Conservation (phyloP, 2,113 vertebrate genomes). For the Sus scrofa region DNA sequence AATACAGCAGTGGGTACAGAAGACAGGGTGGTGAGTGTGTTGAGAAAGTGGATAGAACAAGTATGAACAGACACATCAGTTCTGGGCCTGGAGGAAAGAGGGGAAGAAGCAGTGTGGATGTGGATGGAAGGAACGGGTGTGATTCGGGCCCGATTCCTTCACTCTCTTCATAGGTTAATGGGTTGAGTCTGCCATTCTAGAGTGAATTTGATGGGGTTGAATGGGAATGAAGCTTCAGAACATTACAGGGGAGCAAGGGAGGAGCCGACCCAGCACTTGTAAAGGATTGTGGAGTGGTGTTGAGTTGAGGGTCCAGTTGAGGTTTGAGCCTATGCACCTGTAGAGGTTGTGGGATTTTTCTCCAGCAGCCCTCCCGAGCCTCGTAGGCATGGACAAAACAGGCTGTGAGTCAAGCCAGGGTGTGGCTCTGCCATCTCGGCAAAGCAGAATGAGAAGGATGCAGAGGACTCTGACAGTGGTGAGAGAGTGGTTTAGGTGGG, state of each 20-base stretch:
- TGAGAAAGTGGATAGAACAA: not conserved
- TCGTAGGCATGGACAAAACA: not conserved
- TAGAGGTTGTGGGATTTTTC: slow-evolving; percentile 11
- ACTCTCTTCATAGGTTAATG: not conserved
- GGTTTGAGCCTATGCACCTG: not conserved
- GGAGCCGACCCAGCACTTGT: not conserved
- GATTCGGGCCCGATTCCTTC: not conserved
- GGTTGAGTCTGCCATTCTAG: not conserved
- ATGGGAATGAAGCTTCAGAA: not conserved
- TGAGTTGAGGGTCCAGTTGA: not conserved
- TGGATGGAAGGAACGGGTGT: not conserved
- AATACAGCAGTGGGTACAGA: not conserved
- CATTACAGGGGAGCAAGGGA: not conserved
- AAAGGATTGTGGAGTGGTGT: not conserved
- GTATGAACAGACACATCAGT: not conserved
- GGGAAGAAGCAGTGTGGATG: not conserved
- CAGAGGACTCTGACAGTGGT: not conserved
- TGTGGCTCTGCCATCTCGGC: not conserved
- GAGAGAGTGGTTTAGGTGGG: not conserved
- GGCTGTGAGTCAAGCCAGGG: not conserved
- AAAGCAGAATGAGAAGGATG: not conserved
- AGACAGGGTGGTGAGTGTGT: not conserved
- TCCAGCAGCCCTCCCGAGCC: not conserved
- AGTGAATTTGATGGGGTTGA: not conserved
- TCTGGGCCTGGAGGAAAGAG: not conserved